Conservation (phyloP, 2,113 vertebrate species). For the Zosterops lateralis region DNA sequence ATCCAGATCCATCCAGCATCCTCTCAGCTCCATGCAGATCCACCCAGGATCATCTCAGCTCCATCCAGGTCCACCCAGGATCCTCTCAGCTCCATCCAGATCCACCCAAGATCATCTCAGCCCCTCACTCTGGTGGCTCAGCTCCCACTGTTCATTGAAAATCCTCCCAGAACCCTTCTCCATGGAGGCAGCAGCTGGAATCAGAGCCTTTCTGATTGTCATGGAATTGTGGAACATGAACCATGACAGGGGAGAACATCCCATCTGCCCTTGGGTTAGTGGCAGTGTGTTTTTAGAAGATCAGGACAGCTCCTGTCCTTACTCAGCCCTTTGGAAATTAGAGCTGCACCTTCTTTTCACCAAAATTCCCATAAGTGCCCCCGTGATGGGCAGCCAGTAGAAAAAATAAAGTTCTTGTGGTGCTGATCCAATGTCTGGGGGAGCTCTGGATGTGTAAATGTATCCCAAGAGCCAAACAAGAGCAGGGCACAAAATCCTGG, state of each 20-base stretch:
- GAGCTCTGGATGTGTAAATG: not conserved
- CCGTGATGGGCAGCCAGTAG: not conserved
- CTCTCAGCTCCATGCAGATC: not conserved
- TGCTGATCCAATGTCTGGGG: not conserved
- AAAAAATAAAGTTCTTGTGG: not conserved
- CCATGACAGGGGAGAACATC: rapidly evolving
- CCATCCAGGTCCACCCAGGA: not conserved
- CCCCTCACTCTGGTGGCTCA: not conserved
- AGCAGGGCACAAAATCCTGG: not conserved
- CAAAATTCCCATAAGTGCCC: not conserved
- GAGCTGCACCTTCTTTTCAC: not conserved
- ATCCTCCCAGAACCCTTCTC: too few species aligned
- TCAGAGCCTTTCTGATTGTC: too few species aligned
- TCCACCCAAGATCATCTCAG: not conserved
- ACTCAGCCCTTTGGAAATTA: not conserved
- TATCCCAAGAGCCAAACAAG: not conserved
- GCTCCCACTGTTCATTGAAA: too few species aligned
- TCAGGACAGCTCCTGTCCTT: not conserved
- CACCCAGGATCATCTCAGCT: not conserved
- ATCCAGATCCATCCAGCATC: not conserved
- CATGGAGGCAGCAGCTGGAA: too few species aligned
- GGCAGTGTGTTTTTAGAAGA: not conserved
- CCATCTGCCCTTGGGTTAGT: not conserved
- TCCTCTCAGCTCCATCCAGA: not conserved
- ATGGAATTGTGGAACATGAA: not conserved